A percentile compares a stretch with the other conserved stretches of the same genome.
Conservation (phyloP, 2,797 vertebrate species). For the Phataginus tricuspis region DNA sequence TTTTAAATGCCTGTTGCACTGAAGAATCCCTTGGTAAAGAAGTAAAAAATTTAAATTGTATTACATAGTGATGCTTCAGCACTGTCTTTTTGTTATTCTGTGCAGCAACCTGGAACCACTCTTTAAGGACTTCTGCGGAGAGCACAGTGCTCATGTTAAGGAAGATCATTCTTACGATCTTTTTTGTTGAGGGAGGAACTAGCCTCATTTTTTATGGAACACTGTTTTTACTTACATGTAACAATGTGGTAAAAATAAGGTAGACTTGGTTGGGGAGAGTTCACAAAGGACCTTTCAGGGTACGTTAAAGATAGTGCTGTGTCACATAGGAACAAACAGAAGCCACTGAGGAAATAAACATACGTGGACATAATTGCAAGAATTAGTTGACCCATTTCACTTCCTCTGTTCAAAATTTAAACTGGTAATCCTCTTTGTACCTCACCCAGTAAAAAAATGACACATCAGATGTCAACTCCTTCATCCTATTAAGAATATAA, state of each 20-base stretch:
- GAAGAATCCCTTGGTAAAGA: not conserved
- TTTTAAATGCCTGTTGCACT: not conserved
- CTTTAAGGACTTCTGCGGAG: not conserved
- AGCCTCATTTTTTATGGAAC: not conserved
- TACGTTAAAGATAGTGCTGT: not conserved
- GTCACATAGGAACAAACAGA: not conserved
- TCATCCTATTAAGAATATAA: not conserved
- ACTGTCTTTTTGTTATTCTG: not conserved
- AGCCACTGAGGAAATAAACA: not conserved
- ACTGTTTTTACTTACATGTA: not conserved
- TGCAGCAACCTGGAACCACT: not conserved
- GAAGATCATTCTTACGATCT: not conserved
- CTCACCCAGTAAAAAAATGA: not conserved
- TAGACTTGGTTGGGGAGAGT: not conserved
- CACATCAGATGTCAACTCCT: not conserved
- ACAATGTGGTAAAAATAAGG: not conserved
- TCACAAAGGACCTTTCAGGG: not conserved
- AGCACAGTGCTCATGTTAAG: fast-evolving
- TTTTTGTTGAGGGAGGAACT: not conserved
- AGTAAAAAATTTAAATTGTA: not conserved
- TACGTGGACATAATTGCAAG: not conserved
- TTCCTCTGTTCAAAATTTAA: not conserved
- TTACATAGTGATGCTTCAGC: not conserved
- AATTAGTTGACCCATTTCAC: not conserved
- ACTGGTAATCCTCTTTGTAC: not conserved